These are phyloP conservation scores for Phrynosoma blainvillii DNA, from an alignment of 2,113 vertebrate genomes.

Conservation along the genomic window DNA sequence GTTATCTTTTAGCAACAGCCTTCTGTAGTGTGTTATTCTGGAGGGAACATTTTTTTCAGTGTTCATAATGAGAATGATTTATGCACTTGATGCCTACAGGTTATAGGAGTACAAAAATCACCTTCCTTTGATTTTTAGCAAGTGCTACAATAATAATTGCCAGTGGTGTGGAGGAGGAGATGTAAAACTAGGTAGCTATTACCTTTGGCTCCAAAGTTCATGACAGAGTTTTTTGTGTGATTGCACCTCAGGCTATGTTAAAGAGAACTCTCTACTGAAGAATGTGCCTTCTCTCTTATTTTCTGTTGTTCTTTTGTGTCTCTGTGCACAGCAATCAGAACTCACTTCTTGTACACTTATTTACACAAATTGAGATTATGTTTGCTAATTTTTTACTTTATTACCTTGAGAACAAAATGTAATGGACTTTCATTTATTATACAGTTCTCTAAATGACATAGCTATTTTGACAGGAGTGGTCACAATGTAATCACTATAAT, in stretches of 20 bases:
- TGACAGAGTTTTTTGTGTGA: not conserved
- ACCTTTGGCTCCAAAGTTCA: not conserved
- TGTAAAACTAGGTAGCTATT: not conserved
- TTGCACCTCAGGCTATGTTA: not conserved
- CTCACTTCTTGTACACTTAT: too few relatives aligned
- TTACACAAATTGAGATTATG: too few relatives aligned
- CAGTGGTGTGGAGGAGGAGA: not conserved
- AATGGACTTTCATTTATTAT: too few relatives aligned
- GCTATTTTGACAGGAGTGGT: too few relatives aligned
- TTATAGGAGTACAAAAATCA: not conserved
- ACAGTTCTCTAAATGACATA: too few relatives aligned
- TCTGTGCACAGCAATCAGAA: too few relatives aligned
- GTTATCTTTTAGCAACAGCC: not conserved
- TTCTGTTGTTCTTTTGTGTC: too few relatives aligned
- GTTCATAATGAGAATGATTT: not conserved
- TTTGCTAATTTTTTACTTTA: too few relatives aligned
- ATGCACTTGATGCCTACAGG: not conserved
- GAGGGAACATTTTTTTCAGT: not conserved
- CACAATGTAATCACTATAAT: too few relatives aligned
- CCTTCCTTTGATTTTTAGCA: not conserved
- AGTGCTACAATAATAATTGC: not conserved
- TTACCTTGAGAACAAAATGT: too few relatives aligned
- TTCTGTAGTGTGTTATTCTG: not conserved
- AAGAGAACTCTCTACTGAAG: not conserved
- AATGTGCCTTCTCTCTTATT: not conserved